Base-by-base conservation (phyloP, 2,797 vertebrate species). In the Pseudochirops corinnae region DNA sequence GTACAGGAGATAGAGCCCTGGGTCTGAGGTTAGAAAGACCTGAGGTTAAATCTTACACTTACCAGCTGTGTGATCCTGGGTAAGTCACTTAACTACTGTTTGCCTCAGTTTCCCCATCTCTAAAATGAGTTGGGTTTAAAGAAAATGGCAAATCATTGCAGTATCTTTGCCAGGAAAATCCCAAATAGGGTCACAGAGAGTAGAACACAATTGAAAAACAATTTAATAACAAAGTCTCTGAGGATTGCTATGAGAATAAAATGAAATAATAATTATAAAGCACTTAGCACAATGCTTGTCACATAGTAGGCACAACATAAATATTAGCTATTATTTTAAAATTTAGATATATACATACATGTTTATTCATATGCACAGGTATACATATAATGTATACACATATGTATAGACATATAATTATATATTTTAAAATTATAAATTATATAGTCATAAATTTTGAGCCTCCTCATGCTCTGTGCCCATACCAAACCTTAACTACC, bases 401-500 rank as follows among this genome's bases (percentile, higher is more conserved):
- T 33, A 33, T 33, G 10, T 14, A 67, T n/a, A 67, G 33, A n/a
- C 5, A 5, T 67, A 67, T 5, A n/a, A 67, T 67, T n/a, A n/a
- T 62, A 33, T n/a, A 67, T 67, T 67, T 67, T 67, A n/a, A 74
- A 74, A 74, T 74, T 39, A 74, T 74, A 39, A 33, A 74, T n/a
- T 74, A 39, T 33, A 67, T 67, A 67, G 33, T 67, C 13, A n/a
- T 82, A 82, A 46, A 24, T 46, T 33, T 82, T 46, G 46, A 82
- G 39, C 39, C 21, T 46, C 21, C 39, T 82, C 3, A 10, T 82
- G 21, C 3, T 26, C 10, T 46, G 21, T 24, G 46, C 39, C 39
- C 16, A 39, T 9, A 24, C 96, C 58, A 31, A 93, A 95, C 92
- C 94, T 95, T 94, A 55, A 92, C 46, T 96, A 95, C 92, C 93